Base-by-base conservation (phyloP, 2,888 invertebrate species). In the Embidobia sp. region DNA sequence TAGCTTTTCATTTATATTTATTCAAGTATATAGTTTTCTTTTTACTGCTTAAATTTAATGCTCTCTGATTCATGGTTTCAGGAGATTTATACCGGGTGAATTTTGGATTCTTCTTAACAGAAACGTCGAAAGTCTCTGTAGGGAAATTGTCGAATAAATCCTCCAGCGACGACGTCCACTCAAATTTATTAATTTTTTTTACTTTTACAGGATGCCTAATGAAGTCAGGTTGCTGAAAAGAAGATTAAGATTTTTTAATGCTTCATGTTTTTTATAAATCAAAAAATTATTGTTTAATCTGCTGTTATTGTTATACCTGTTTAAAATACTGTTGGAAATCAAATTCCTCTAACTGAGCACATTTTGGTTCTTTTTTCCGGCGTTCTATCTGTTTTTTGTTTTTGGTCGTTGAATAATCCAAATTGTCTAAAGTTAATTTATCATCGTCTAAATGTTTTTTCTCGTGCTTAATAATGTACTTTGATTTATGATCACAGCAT, bases 21-120 rank as follows among this genome's bases (percentile, higher is more conserved):
- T 8, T 5, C 29, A 29, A 29, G 2, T n/a, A 29, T 29, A 2
- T 8, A 8, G 2, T 29, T 3, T 29, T 29, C 2, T n/a, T 29
- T 29, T 8, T 29, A 29, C n/a, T 29, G n/a, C n/a, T n/a, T n/a
- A n/a, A n/a, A 22, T 22, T 22, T 22, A 4, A 22, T 22, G 6
- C 22, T 22, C 22, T 22, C 22, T 22, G 22, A 6, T 22, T 29
- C 29, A 40, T 10, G 1, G 8, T 4, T 19, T 8, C 42, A n/a
- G 10, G 15, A 13, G 26, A 44, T 44, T 44, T 44, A 11, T 44
- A 44, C 1, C 44, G 26, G 26, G 26, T 44, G 11, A 44, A 26
- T 11, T 44, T 44, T 4, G 44, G 44, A 22, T 3, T 11, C 18
- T 26, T 44, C 26, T 3, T 6, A 26, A 7, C 1, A 1, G 18